These are phyloP conservation scores for Nasonia giraulti DNA, from an alignment of 1,140 invertebrate species.

Conservation along the genomic window DNA sequence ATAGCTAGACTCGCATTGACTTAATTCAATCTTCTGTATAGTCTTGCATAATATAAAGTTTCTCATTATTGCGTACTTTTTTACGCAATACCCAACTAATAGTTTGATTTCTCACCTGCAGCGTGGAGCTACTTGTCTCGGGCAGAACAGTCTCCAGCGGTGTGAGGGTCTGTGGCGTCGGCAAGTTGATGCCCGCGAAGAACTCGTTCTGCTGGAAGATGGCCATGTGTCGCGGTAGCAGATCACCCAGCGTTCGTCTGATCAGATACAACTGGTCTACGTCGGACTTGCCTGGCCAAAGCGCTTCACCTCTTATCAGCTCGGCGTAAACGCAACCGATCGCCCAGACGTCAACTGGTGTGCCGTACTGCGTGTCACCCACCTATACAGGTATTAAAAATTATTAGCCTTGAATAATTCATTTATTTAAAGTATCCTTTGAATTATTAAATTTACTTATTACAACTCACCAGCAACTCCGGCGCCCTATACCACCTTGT, in stretches of 20 bases:
- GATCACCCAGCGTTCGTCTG: constrained; percentile 90
- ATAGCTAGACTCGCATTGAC: too few species aligned
- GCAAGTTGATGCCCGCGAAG: constrained; percentile 93
- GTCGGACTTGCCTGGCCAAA: constrained; percentile 99
- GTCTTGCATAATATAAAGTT: too few species aligned
- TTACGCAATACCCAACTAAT: not conserved
- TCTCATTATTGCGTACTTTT: too few species aligned
- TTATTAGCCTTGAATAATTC: not conserved
- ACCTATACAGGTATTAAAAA: constrained; percentile 74
- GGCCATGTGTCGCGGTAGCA: constrained; percentile 94
- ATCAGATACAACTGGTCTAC: constrained; percentile 98
- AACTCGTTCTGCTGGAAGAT: constrained; percentile 97
- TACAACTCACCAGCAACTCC: constrained; percentile 83
- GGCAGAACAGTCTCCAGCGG: constrained; percentile 90
- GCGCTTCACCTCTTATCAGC: constrained; percentile 92
- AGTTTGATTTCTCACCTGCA: constrained; percentile 60
- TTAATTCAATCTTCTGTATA: too few species aligned
- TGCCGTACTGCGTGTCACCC: constrained; percentile 97
- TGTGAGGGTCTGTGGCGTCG: constrained; percentile 90
- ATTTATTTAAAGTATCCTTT: not conserved
- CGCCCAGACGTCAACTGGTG: constrained; percentile 98
- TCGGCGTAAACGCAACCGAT: constrained; percentile 97
- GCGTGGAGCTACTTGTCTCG: constrained; percentile 77
- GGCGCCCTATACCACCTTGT: constrained; percentile 98
- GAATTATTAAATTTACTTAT: not conserved